Evolutionary conservation across 2,888 invertebrate genomes (phyloP), one percentile per base, ranked within the genome.

Genomic region (Idaea biselata): DNA sequence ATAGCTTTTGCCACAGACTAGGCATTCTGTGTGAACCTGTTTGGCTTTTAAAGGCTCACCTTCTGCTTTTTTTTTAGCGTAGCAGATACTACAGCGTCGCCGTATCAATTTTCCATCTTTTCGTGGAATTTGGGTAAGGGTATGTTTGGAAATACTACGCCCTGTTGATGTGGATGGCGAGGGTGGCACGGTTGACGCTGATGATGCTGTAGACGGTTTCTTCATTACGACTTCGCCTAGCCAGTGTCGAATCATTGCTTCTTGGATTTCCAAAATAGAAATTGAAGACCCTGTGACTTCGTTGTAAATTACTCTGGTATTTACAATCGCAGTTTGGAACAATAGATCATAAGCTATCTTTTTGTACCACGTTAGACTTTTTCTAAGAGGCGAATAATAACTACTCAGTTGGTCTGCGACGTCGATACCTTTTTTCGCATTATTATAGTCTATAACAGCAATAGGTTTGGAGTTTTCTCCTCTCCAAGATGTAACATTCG

Each of bases 11-110:
- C 58, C 55, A 33, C 60, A 64, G 58, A 59, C 55, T 55, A 64
- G 58, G 58, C 66, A 66, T 58, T 68, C 64, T 25, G 64, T 68
- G 55, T 64, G 60, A 18, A 68, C 64, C 66, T 65, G 60, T 58
- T 64, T 68, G 18, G 63, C 32, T 61, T 64, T 64, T 55, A 60
- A 18, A 32, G 68, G 61, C 54, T 53, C 58, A 55, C 68, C 66
- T 56, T 64, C 59, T 17, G 59, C 61, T 60, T 68, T n/a, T 58
- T 53, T 63, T 64, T 64, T 66, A n/a, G 61, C 62, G 57, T 66
- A 66, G 61, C 66, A 66, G 59, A 18, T 58, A 44, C 63, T 61
- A 62, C 68, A 68, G 16, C 68, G 64, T 63, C 63, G 62, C n/a
- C 66, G 57, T 57, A 61, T 58, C 18, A 66, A 60, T 57, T 61